These are phyloP conservation scores for Lissocephala sabroskyi DNA, from an alignment of 2,888 invertebrate genomes.

Conservation along the genomic window DNA sequence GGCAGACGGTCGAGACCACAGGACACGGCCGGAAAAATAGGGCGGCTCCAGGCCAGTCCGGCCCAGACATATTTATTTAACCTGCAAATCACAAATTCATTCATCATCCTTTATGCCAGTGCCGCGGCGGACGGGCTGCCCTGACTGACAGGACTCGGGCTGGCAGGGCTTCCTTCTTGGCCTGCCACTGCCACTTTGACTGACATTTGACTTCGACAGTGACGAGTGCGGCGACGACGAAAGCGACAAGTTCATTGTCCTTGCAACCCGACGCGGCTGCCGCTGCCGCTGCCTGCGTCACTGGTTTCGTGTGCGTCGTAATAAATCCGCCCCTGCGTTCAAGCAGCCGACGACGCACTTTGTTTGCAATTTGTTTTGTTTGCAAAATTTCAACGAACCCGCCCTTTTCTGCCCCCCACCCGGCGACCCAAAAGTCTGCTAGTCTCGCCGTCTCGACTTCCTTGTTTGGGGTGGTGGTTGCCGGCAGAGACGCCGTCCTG, in stretches of 20 bases:
- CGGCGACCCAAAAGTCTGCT: conserved; percentile 1
- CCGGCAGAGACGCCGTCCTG: too few relatives aligned
- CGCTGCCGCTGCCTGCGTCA: neutral
- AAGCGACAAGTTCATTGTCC: conserved; percentile 67
- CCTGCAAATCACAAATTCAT: conserved; percentile 67
- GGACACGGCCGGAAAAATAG: conserved; percentile 13
- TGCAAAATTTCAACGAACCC: conserved; percentile 40
- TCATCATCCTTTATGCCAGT: conserved; percentile 57
- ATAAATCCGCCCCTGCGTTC: conserved; percentile 2
- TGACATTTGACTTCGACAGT: conserved; percentile 61
- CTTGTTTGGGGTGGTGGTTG: too few relatives aligned
- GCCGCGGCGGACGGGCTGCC: conserved; percentile 4
- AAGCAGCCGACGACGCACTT: conserved; percentile 46
- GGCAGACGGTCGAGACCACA: conserved; percentile 1
- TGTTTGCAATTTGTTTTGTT: conserved; percentile 66
- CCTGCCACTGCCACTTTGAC: conserved; percentile 38
- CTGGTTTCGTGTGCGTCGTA: neutral
- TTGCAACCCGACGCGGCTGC: conserved; percentile 30
- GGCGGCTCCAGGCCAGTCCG: conserved; percentile 8
- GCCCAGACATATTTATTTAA: conserved; percentile 57
- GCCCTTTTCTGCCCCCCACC: conserved; percentile 12
- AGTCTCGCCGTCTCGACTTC: too few relatives aligned
- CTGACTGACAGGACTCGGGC: conserved; percentile 41
- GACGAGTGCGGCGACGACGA: conserved; percentile 55
- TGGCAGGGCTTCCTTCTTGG: conserved; percentile 12